phyloP scores from a whole-genome alignment of 2,888 invertebrate species.

The Odontocerum albicorne region DNA sequence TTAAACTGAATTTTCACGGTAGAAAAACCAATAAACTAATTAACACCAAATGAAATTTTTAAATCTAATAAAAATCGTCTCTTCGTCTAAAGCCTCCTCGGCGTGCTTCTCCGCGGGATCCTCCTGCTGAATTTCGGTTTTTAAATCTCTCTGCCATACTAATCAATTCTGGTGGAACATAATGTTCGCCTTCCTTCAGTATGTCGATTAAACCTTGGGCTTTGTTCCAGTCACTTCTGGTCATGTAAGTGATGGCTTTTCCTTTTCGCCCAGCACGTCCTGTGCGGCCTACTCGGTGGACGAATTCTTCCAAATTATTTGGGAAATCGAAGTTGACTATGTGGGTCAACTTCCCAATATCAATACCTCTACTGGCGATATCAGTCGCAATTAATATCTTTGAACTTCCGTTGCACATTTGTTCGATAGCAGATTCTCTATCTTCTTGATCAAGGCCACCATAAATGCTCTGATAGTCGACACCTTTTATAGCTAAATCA shows the following conservation, averaged over 20 bases:
- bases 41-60: too few species aligned
- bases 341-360: constrained; percentile 86
- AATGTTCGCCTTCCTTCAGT: constrained; percentile 83
- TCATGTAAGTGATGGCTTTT: constrained; percentile 78
- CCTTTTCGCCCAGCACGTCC: constrained; percentile 90
- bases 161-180: constrained; percentile 73
- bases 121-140: constrained; percentile 67
- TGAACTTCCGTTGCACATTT: constrained; percentile 77
- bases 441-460: constrained; percentile 84
- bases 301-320: constrained; percentile 92
- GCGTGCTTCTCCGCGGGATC: too few species aligned
- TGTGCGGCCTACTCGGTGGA: constrained; percentile 93
- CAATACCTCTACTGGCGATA: constrained; percentile 92
- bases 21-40: too few species aligned
- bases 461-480: constrained; percentile 80
- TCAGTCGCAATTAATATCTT: constrained; percentile 91
- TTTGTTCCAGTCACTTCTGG: constrained; percentile 79
- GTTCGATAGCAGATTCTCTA: constrained; percentile 79
- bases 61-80: too few species aligned
- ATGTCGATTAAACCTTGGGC: constrained; percentile 83
- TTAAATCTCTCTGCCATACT: constrained; percentile 76
- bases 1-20: too few species aligned
- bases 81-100: too few species aligned
- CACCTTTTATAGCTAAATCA: constrained; percentile 70
- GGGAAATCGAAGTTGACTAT: constrained; percentile 95